Percentiles rank a stretch among this genome's conserved stretches.
phyloP scores from a whole-genome alignment of 2,113 vertebrate species.

The Catharus bicknelli region DNA sequence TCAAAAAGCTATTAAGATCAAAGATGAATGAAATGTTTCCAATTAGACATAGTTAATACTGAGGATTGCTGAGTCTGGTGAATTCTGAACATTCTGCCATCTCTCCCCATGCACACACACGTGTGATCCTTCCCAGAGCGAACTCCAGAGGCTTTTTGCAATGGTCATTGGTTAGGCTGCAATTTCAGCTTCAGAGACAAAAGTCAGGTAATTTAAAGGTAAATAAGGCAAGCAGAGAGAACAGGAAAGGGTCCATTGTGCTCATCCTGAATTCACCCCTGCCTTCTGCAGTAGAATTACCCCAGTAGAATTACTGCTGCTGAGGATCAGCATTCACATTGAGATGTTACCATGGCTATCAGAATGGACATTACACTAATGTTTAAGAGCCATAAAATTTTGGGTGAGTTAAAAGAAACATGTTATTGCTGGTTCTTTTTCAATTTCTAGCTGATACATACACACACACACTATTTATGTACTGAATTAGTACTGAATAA shows the following conservation, averaged over 20 bases:
- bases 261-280: neutral
- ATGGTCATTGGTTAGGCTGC: neutral
- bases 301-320: neutral
- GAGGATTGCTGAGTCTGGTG: neutral
- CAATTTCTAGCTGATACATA: neutral
- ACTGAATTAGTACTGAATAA: neutral
- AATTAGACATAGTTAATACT: slow-evolving; percentile 17
- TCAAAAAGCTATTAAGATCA: slow-evolving; percentile 58
- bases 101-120: neutral
- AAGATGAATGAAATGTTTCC: slow-evolving; percentile 59
- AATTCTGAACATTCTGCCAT: neutral
- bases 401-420: neutral
- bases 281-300: neutral
- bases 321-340: neutral
- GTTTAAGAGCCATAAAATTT: neutral
- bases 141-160: neutral
- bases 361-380: neutral
- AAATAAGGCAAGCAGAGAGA: neutral
- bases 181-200: neutral
- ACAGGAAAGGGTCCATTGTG: neutral
- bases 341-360: neutral
- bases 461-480: neutral
- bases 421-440: neutral
- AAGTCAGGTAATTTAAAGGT: neutral
- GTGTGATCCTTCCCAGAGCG: neutral